Evolutionary conservation across 2,888 invertebrate species (phyloP).

Genomic region (Chironomus tentans): DNA sequence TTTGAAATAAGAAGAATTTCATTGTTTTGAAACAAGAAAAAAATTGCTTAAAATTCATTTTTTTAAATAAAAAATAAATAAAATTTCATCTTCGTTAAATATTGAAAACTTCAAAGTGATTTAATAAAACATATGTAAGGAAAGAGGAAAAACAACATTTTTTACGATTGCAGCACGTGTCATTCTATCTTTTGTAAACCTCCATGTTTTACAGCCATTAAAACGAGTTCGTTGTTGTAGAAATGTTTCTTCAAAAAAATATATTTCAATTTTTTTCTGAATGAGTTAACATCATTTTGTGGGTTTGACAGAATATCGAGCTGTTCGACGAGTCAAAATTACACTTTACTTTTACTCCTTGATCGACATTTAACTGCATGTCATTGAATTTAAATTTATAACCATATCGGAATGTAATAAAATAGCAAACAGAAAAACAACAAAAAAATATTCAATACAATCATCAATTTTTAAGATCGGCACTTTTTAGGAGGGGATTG

Average conservation of each 20-base stretch:
- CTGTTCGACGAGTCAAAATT: background rate
- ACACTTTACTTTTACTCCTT: background rate
- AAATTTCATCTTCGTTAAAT: constrained; percentile 6
- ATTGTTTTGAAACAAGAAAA: background rate
- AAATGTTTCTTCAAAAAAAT: background rate
- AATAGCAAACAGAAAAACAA: background rate
- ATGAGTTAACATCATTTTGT: constrained; percentile 1
- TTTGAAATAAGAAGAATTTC: no score
- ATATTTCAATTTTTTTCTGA: background rate
- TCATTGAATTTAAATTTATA: constrained; percentile 20
- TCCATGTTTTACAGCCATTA: background rate
- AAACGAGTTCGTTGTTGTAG: background rate
- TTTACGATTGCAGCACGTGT: constrained; percentile 16
- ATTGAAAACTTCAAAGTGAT: background rate
- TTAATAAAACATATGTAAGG: background rate
- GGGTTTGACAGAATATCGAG: background rate
- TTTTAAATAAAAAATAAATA: background rate
- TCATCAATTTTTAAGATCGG: no score
- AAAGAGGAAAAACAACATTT: background rate
- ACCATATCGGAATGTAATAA: constrained; percentile 1
- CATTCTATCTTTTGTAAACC: background rate
- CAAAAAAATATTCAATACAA: background rate
- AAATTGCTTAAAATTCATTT: constrained; percentile 22
- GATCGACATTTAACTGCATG: constrained; percentile 23
- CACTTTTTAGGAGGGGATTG: no score